Percentiles rank a stretch among this genome's conserved stretches.
These are phyloP conservation scores for Megastigmus dorsalis DNA, from an alignment of 2,888 invertebrate genomes.

Conservation along the genomic window DNA sequence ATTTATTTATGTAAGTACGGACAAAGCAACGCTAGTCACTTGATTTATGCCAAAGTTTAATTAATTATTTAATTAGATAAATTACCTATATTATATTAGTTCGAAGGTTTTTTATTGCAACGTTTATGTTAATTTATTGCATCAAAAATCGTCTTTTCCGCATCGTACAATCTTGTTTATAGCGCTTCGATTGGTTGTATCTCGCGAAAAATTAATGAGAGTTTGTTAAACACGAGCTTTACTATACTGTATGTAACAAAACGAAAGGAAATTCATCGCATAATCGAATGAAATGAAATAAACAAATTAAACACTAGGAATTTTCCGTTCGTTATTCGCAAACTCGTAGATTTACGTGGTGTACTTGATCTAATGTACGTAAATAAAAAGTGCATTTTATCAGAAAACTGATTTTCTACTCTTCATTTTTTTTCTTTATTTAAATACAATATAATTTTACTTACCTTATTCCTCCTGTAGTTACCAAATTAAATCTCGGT, in stretches of 20 bases:
- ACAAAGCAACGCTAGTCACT: constrained; percentile 44
- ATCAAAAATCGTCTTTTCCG: constrained; percentile 12
- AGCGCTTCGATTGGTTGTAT: constrained; percentile 14
- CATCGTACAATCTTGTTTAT: constrained; percentile 30
- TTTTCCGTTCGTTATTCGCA: constrained; percentile 36
- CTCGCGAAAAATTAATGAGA: neutral
- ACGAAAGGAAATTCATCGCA: constrained; percentile 16
- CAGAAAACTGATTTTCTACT: constrained; percentile 4
- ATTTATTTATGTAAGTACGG: constrained; percentile 29
- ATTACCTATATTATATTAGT: neutral
- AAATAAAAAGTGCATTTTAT: constrained; percentile 54
- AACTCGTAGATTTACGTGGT: constrained; percentile 48
- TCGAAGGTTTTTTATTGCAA: constrained; percentile 11
- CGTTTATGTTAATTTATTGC: constrained; percentile 38
- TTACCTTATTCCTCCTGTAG: neutral
- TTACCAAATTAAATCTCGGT: neutral
- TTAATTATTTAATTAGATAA: constrained; percentile 15
- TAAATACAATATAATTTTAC: neutral
- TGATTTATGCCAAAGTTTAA: constrained; percentile 51
- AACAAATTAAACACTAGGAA: constrained; percentile 37
- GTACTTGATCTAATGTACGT: constrained; percentile 51
- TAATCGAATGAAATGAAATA: constrained; percentile 37
- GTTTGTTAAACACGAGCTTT: constrained; percentile 49
- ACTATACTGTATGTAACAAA: constrained; percentile 42
- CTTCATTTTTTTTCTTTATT: neutral